Conservation (phyloP, 1,140 invertebrate species). For the Tetragonula clypearis region DNA sequence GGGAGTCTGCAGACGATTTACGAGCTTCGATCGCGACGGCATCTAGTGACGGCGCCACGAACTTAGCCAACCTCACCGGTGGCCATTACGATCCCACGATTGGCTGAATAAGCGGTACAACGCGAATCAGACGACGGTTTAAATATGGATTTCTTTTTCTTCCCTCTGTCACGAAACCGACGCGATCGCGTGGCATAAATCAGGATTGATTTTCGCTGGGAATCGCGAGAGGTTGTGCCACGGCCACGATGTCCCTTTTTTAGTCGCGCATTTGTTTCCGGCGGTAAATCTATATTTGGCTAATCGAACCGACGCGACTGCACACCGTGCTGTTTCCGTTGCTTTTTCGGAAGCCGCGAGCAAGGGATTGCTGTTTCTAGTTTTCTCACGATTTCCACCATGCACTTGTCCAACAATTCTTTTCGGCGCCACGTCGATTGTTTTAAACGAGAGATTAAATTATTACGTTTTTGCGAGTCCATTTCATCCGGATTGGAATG, state of each 20-base stretch:
- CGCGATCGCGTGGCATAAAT: constrained; percentile 50
- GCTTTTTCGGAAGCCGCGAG: constrained; percentile 11
- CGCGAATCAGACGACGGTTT: constrained; percentile 79
- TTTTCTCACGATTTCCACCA: background rate
- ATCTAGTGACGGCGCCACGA: constrained; percentile 75
- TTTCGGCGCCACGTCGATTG: background rate
- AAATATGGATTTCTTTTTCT: constrained; percentile 69
- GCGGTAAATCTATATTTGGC: constrained; percentile 79
- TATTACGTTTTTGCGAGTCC: background rate
- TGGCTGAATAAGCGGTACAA: constrained; percentile 76
- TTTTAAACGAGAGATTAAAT: background rate
- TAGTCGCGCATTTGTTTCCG: constrained; percentile 56
- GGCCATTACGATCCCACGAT: constrained; percentile 81
- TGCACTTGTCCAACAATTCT: too few species aligned
- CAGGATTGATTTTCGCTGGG: constrained; percentile 55
- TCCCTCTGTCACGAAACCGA: constrained; percentile 23
- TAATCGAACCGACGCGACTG: constrained; percentile 69
- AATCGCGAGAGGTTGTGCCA: background rate
- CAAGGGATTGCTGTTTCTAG: background rate
- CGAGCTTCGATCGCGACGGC: constrained; percentile 71
- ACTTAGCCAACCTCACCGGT: constrained; percentile 68
- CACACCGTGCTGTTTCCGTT: constrained; percentile 36
- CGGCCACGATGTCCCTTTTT: constrained; percentile 2
- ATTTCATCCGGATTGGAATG: background rate
- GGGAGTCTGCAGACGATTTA: constrained; percentile 80